Evolutionary conservation across 1,140 invertebrate genomes (phyloP).

Genomic region (Stratiolaelaps scimitus): DNA sequence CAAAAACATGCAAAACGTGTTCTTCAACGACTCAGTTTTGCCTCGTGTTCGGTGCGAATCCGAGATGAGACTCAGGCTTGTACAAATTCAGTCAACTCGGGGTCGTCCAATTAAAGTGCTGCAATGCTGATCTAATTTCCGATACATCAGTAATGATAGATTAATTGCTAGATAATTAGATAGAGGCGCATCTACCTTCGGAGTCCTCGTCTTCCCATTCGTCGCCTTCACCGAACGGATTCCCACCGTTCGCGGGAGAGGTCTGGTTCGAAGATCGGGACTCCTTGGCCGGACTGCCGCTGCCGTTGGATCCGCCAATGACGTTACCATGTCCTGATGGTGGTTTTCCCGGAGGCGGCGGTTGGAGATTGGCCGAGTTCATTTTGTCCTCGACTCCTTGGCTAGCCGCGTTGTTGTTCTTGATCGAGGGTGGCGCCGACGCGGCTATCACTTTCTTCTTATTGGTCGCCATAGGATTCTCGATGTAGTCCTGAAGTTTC

Average conservation of each 20-base stretch:
- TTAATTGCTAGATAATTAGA: no score
- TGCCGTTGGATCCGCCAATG: constrained; percentile 10
- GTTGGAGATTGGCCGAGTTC: constrained; percentile 14
- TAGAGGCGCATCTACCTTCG: constrained; percentile 45
- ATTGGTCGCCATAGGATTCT: constrained; percentile 15
- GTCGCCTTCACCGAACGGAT: constrained; percentile 49
- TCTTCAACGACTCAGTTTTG: no score
- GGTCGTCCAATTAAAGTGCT: no score
- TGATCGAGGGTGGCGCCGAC: constrained; percentile 9
- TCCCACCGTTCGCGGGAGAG: constrained; percentile 32
- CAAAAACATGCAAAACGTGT: no score
- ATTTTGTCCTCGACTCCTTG: constrained; percentile 7
- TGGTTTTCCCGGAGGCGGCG: not conserved
- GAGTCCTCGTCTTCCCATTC: constrained; percentile 53
- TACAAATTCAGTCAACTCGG: no score
- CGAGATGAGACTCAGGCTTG: no score
- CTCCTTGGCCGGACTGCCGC: constrained; percentile 1
- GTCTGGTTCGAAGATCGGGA: constrained; percentile 25
- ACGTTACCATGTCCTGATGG: no score
- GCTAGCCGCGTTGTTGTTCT: not conserved
- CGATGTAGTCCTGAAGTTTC: constrained; percentile 16
- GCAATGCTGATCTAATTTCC: no score
- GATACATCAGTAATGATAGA: no score
- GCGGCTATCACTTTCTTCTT: constrained; percentile 28
- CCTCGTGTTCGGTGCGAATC: no score